These are phyloP conservation scores for Speoplatyrhinus poulsoni DNA, from an alignment of 2,113 vertebrate genomes.

Conservation along the genomic window DNA sequence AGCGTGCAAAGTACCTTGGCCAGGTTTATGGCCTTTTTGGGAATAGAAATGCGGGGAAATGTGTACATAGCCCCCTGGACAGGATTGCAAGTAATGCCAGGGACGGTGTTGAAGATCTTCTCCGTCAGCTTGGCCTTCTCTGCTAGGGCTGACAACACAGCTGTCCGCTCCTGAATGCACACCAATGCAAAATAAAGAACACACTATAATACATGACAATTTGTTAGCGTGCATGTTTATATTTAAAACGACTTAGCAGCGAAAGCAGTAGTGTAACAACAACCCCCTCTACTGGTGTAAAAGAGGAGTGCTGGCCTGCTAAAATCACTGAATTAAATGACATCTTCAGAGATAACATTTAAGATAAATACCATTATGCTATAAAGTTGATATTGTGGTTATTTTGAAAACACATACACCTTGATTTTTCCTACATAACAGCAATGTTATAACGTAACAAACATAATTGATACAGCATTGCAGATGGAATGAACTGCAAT, in stretches of 20 bases:
- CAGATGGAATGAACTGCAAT: too few species aligned
- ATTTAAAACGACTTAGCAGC: not conserved
- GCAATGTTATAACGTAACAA: too few species aligned
- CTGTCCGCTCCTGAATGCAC: conserved; percentile 78
- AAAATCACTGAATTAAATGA: too few species aligned
- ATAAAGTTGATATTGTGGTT: too few species aligned
- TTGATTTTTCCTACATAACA: too few species aligned
- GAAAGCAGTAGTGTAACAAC: too few species aligned
- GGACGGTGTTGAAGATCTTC: conserved; percentile 79
- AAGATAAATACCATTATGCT: too few species aligned
- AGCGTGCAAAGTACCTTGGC: conserved; percentile 76
- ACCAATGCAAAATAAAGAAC: not conserved
- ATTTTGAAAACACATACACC: too few species aligned
- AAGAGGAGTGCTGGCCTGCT: not conserved
- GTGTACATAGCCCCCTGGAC: conserved; percentile 96
- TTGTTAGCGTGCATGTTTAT: not conserved
- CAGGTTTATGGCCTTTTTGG: conserved; percentile 76
- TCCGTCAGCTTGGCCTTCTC: conserved; percentile 84
- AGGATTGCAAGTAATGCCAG: conserved; percentile 88
- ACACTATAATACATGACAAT: not conserved
- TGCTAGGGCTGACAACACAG: conserved; percentile 77
- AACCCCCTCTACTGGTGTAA: not conserved
- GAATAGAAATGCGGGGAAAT: conserved; percentile 83
- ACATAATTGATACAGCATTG: too few species aligned
- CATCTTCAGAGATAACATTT: too few species aligned